Evolutionary conservation across 37 sponge, comb jelly and placozoan species (phyloP).

Genomic region (Cliona cf. orientalis): DNA sequence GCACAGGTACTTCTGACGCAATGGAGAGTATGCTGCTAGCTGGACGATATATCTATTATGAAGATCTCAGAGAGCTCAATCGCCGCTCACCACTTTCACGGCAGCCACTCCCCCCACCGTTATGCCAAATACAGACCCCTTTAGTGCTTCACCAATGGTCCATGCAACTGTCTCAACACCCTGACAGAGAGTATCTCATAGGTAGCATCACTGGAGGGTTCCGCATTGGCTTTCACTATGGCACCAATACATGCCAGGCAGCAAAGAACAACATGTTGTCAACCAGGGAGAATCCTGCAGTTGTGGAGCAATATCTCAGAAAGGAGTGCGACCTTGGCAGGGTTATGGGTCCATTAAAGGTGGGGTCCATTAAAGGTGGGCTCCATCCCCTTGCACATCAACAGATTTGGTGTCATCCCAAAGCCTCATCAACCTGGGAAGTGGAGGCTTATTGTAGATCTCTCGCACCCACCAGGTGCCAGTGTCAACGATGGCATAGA

Average conservation of each 20-base stretch:
- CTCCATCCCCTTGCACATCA: conserved; percentile 3
- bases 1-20: too few species aligned
- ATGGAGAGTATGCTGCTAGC: too few species aligned
- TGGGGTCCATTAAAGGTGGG: not conserved
- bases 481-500: too few species aligned
- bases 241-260: not conserved
- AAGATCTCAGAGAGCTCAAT: not conserved
- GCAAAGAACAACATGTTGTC: conserved; percentile 33
- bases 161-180: not conserved
- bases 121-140: not conserved
- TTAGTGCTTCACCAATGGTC: not conserved
- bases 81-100: not conserved
- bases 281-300: conserved; percentile 13
- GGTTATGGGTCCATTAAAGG: conserved; percentile 28
- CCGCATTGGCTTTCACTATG: conserved; percentile 19
- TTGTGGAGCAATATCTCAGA: conserved; percentile 32
- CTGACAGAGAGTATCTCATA: conserved; percentile 19
- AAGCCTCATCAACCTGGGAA: too few species aligned
- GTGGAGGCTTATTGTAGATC: too few species aligned
- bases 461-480: too few species aligned
- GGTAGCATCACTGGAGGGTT: conserved; percentile 17
- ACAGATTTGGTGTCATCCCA: too few species aligned
- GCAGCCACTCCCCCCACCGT: not conserved
- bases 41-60: too few species aligned
- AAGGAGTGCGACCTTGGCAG: conserved; percentile 16